Evolutionary conservation across 2,113 vertebrate species (phyloP), one percentile per base, ranked within the genome.

Genomic region (Lamprotornis superbus): DNA sequence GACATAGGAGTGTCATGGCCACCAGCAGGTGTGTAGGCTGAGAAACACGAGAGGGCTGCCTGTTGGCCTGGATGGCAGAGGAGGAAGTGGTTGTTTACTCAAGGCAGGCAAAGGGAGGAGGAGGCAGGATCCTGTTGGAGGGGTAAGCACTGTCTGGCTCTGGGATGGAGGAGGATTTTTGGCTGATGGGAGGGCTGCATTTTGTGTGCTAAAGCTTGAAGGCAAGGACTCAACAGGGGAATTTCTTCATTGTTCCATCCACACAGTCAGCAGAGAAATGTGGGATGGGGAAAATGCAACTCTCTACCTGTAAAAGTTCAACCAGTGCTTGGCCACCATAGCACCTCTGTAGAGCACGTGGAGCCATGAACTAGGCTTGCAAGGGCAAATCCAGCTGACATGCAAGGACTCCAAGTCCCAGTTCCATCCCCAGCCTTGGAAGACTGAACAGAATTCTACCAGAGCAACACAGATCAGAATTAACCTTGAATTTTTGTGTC

Each of bases 11-110:
- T 86, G 42, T 75, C 61, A 47, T 11, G 69, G 73, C 67, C 83
- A 53, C 69, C 44, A 89, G 44, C 88, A 90, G 73, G 56, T 78
- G 52, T 46, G 31, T 65, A 90, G 88, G 69, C 93, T 65, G 82
- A 79, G 83, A 81, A 94, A 64, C 60, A 46, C 6, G 17, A 87
- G 5, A 27, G 40, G 40, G 6, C 78, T 93, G 73, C 60, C 11
- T 60, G 27, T 21, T 59, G n/a, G 56, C 70, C 8, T 0, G 24
- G 20, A 10, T 73, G 64, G 64, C 42, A 90, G 63, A 65, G 22
- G 24, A n/a, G 31, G 23, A 17, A 78, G 22, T 31, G 44, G 24
- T 31, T 31, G 35, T 44, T 30, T 59, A 61, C 64, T 68, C 28
- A 73, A 77, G 85, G 39, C 49, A 67, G 68, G 52, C 33, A 81